Conservation (phyloP, 2,888 invertebrate genomes). For the Lycia hirtaria region DNA sequence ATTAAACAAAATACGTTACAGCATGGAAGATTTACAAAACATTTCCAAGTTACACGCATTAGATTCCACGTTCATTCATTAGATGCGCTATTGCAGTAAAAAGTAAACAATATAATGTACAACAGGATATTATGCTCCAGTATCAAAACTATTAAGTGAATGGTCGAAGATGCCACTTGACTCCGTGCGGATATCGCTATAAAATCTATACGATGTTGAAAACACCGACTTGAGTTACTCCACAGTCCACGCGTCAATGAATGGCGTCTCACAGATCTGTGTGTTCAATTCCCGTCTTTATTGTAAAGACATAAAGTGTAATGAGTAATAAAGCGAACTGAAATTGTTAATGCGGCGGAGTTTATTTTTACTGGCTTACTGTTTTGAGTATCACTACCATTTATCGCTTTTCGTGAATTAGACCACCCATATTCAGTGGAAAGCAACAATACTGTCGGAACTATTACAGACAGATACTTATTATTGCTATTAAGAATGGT, state of each 20-base stretch:
- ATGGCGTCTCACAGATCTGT: slow-evolving; percentile 9
- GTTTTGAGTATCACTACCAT: slow-evolving; percentile 29
- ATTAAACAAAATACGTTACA: neutral
- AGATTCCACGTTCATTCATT: slow-evolving; percentile 28
- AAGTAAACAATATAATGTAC: slow-evolving; percentile 74
- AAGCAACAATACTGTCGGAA: slow-evolving; percentile 1
- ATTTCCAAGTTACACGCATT: neutral
- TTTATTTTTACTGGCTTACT: slow-evolving; percentile 26
- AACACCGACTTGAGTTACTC: slow-evolving; percentile 22
- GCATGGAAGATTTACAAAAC: neutral
- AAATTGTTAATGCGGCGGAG: slow-evolving; percentile 19
- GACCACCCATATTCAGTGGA: slow-evolving; percentile 20
- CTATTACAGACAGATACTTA: neutral
- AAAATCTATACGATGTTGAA: slow-evolving; percentile 48
- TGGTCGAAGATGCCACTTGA: slow-evolving; percentile 56
- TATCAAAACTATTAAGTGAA: slow-evolving; percentile 79
- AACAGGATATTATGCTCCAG: slow-evolving; percentile 78
- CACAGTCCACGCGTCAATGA: slow-evolving; percentile 30
- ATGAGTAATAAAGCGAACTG: neutral
- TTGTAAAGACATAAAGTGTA: slow-evolving; percentile 5
- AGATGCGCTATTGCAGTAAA: slow-evolving; percentile 72
- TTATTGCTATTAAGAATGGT: too few species aligned
- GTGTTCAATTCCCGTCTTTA: slow-evolving; percentile 16
- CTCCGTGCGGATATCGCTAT: slow-evolving; percentile 51
- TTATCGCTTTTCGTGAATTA: slow-evolving; percentile 31